A percentile compares a stretch with the other conserved stretches of the same genome.
Conservation (phyloP, 2,113 vertebrate species). For the Pedetes capensis region DNA sequence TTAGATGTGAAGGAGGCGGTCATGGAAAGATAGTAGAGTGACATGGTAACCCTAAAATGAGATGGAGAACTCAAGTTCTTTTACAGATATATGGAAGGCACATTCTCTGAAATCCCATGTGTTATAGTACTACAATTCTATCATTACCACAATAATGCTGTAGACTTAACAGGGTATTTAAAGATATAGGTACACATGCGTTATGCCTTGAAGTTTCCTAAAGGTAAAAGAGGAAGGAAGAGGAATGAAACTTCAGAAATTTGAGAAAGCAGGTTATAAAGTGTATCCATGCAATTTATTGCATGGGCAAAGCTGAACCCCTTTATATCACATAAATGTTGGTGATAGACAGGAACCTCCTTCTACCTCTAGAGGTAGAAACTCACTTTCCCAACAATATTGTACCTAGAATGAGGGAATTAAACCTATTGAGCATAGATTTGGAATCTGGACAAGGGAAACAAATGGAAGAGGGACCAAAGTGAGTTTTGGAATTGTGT, state of each 20-base stretch:
- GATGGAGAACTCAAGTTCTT: neutral
- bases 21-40: neutral
- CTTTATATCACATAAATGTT: neutral
- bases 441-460: neutral
- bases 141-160: neutral
- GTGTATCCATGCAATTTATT: neutral
- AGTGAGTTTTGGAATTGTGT: neutral
- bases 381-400: neutral
- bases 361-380: neutral
- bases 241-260: neutral
- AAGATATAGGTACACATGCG: neutral
- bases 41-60: neutral
- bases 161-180: neutral
- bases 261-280: no score
- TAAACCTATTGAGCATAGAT: neutral
- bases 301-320: neutral
- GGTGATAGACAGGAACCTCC: accelerated
- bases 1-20: neutral
- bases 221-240: no score
- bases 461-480: neutral
- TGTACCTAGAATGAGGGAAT: neutral
- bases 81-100: neutral
- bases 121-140: neutral
- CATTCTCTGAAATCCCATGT: neutral
- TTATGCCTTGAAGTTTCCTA: neutral